Percentiles rank a stretch among this genome's conserved stretches.
These are phyloP conservation scores for Aegithalos caudatus DNA, from an alignment of 2,113 vertebrate species.

Conservation along the genomic window DNA sequence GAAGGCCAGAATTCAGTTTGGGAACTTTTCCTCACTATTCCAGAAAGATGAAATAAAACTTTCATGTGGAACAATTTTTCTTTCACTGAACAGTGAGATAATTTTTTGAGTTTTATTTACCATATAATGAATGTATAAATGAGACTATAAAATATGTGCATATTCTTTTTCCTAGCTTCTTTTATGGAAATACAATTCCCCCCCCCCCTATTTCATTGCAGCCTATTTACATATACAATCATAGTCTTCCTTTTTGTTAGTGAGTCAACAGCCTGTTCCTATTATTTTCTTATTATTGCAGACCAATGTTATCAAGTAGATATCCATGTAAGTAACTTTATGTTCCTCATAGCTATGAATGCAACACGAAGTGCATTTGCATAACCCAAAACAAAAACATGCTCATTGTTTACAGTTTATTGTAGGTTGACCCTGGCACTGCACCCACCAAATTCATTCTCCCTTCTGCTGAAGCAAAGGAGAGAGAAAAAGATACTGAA, in stretches of 20 bases:
- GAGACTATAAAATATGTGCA: not conserved
- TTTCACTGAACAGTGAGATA: not conserved
- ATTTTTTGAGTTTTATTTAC: not conserved
- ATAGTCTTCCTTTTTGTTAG: not conserved
- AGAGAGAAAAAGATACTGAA: not conserved
- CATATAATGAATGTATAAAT: not conserved
- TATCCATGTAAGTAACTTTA: not conserved
- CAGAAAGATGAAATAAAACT: not conserved
- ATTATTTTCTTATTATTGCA: not conserved
- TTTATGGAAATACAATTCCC: not conserved
- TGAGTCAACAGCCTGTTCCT: not conserved
- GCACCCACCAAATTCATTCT: not conserved
- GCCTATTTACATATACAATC: not conserved
- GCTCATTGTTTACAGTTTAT: not conserved
- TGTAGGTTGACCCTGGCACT: not conserved
- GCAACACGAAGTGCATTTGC: not conserved
- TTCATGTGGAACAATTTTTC: not conserved
- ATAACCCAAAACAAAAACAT: not conserved
- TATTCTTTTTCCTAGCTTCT: not conserved
- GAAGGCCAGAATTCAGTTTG: not conserved
- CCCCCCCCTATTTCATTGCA: not conserved
- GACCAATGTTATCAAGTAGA: not conserved
- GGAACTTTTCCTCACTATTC: not conserved
- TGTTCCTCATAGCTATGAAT: not conserved
- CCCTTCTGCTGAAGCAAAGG: not conserved